Evolutionary conservation across 2,888 invertebrate species (phyloP), one percentile per base, ranked within the genome.

Genomic region (Ethmia dodecea): DNA sequence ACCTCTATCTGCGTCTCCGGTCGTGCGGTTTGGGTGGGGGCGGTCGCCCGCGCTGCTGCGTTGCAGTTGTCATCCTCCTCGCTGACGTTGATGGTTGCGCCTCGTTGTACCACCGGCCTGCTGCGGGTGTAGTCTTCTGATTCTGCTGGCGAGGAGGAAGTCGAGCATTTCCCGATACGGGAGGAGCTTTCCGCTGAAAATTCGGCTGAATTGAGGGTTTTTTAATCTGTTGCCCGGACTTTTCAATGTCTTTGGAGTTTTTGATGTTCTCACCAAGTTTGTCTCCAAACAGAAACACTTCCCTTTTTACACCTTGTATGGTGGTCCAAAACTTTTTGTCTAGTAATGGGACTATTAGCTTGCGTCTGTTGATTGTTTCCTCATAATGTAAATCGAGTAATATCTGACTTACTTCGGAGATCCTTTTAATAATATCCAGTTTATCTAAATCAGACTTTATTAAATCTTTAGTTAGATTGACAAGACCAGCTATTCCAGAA

Each of bases 221-320:
- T 34, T 34, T 13, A 15, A 29, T 28, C 8, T 34, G 24, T 16
- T 35, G 35, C 3, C 35, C 16, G 3, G 28, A 30, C 18, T 30
- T 35, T 13, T 30, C 30, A 1, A 35, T 25, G 6, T 16, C 30
- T 13, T 30, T 29, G 5, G 30, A n/a, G 10, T 30, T 35, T 16
- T 30, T 35, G 4, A 35, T 25, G 9, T 26, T 26, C 8, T 35
- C 35, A 4, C 28, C 26, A 1, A 40, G 13, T 6, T 37, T 35
- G 3, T 14, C 28, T 2, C 42, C 46, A 25, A 46, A 46, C 2
- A 43, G 24, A 3, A 20, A 31, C 1, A 29, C 10, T 9, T 45
- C 45, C 13, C 42, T 18, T 18, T 18, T 18, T 6, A 5, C 5
- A 5, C 18, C 6, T 18, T 18, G 18, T 5, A 18, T 18, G 18